A percentile compares a stretch with the other conserved stretches of the same genome.
Conservation (phyloP, 2,113 vertebrate species). For the Bujurquina vittata region DNA sequence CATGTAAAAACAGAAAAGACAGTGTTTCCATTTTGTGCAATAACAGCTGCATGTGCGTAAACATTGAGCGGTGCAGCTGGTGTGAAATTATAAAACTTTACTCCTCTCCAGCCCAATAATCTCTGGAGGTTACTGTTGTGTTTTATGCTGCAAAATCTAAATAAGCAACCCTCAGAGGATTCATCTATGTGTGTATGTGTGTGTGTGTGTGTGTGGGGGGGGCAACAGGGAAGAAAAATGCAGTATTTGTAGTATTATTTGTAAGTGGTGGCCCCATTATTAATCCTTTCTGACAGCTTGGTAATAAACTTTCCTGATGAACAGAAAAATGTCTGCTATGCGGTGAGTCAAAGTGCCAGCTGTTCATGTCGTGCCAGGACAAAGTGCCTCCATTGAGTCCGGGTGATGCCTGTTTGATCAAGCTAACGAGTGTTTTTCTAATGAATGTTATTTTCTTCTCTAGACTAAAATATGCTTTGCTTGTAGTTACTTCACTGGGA, state of each 20-base stretch:
- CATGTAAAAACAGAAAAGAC: neutral
- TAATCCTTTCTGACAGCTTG: neutral
- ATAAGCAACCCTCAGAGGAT: neutral
- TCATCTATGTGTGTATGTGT: neutral
- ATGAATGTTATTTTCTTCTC: neutral
- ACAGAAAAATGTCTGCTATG: conserved; percentile 61
- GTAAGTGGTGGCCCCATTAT: neutral
- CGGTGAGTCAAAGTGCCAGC: conserved; percentile 35
- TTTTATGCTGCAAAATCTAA: neutral
- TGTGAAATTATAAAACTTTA: neutral
- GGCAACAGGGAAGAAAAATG: neutral
- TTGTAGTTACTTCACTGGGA: neutral
- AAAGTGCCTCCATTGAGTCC: neutral
- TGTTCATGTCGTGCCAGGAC: conserved; percentile 20
- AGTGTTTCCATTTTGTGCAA: neutral
- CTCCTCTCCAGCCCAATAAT: neutral
- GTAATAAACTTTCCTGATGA: conserved; percentile 37
- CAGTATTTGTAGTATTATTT: conserved; percentile 6
- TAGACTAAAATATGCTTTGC: neutral
- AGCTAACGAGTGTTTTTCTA: neutral
- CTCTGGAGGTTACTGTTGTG: neutral
- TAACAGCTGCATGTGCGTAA: no score
- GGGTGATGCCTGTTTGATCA: neutral
- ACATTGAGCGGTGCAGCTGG: neutral
- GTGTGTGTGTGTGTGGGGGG: neutral